Evolutionary conservation across 2,888 invertebrate species (phyloP).

Genomic region (Amiota minor): DNA sequence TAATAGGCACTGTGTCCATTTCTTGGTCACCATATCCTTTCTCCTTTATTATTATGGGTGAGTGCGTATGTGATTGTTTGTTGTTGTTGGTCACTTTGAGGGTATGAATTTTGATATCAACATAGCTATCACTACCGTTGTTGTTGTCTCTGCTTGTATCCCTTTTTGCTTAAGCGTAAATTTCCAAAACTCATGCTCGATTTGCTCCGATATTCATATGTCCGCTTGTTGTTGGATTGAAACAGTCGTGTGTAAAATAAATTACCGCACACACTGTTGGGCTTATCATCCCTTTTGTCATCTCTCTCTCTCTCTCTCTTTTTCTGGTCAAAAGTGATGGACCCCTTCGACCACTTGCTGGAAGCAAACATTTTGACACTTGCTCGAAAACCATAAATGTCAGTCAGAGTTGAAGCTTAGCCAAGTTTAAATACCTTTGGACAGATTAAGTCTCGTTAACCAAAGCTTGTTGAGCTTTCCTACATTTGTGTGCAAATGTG

Average conservation of each 20-base stretch:
- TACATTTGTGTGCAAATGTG: neutral
- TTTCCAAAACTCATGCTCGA: neutral
- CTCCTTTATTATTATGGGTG: conserved; percentile 14
- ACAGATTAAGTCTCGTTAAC: conserved; percentile 71
- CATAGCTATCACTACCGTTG: conserved; percentile 11
- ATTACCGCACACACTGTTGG: conserved; percentile 56
- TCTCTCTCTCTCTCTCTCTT: too few relatives aligned
- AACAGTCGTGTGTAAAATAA: conserved; percentile 60
- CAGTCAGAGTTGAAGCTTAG: conserved; percentile 70
- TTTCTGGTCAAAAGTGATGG: too few relatives aligned
- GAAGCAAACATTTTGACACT: conserved; percentile 69
- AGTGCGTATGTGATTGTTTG: conserved; percentile 28
- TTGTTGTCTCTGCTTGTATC: neutral
- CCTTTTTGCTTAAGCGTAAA: neutral
- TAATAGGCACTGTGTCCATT: too few relatives aligned
- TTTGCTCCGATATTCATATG: neutral
- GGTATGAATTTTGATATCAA: conserved; percentile 38
- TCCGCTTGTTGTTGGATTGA: conserved; percentile 15
- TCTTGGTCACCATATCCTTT: too few relatives aligned
- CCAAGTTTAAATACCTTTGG: conserved; percentile 71
- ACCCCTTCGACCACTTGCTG: neutral
- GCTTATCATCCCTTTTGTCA: neutral
- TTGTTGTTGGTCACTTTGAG: conserved; percentile 48
- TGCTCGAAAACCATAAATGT: conserved; percentile 70
- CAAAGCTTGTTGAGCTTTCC: conserved; percentile 43